Conservation (phyloP, 2,797 vertebrate species). For the Notamacropus eugenii region DNA sequence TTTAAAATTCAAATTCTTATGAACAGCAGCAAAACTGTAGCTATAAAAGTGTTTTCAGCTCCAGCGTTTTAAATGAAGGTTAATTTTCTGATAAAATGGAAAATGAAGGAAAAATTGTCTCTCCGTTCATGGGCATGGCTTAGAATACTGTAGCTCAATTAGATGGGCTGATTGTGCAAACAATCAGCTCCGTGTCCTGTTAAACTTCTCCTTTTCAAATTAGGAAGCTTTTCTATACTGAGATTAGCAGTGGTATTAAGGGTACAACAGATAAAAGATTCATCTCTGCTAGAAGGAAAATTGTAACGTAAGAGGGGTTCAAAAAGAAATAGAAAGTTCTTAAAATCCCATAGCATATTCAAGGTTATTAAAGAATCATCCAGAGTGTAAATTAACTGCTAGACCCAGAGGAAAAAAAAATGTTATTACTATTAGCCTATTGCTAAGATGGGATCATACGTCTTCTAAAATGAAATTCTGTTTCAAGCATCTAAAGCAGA, state of each 20-base stretch:
- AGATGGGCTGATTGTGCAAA: constrained; percentile 71
- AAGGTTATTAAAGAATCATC: constrained; percentile 50
- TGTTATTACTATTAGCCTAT: constrained; percentile 41
- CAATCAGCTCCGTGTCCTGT: constrained; percentile 70
- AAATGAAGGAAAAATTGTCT: constrained; percentile 76
- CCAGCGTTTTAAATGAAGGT: constrained; percentile 73
- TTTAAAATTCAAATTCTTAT: constrained; percentile 75
- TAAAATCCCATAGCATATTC: constrained; percentile 41
- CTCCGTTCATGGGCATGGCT: constrained; percentile 66
- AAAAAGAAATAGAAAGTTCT: constrained; percentile 66
- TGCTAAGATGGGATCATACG: background rate
- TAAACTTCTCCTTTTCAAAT: constrained; percentile 76
- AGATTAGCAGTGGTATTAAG: constrained; percentile 74
- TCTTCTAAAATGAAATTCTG: constrained; percentile 15
- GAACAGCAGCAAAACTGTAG: constrained; percentile 59
- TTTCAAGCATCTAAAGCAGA: background rate
- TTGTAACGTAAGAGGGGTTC: constrained; percentile 57
- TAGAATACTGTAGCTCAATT: constrained; percentile 71
- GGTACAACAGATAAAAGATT: constrained; percentile 65
- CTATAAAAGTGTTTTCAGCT: constrained; percentile 70
- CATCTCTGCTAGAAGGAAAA: constrained; percentile 60
- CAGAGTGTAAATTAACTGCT: constrained; percentile 51
- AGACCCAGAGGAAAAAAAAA: constrained; percentile 48
- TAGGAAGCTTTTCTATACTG: constrained; percentile 67
- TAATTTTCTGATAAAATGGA: constrained; percentile 79